Evolutionary conservation across 2,888 invertebrate genomes (phyloP).

Genomic region (Drosophila quinaria): DNA sequence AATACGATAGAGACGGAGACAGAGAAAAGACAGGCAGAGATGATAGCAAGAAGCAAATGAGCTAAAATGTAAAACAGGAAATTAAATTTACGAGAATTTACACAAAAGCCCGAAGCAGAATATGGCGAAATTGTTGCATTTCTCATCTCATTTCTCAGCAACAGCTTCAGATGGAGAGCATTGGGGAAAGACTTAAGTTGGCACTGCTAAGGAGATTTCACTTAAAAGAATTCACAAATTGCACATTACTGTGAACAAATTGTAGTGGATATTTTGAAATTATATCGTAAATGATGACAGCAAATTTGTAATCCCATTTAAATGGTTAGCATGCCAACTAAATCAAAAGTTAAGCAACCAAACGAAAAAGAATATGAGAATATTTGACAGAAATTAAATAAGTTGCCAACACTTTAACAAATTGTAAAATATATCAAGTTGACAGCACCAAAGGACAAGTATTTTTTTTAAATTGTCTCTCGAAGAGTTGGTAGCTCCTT

Average conservation of each 20-base stretch:
- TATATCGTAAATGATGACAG: slow-evolving; percentile 9
- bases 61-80: slow-evolving; percentile 68
- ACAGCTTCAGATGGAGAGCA: slow-evolving; percentile 1
- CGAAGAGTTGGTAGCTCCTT: neutral
- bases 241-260: slow-evolving; percentile 25
- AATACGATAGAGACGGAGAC: slow-evolving; percentile 10
- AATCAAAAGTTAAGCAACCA: neutral
- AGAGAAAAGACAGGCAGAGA: neutral
- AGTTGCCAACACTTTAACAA: neutral
- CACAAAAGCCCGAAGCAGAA: slow-evolving; percentile 49
- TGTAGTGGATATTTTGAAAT: slow-evolving; percentile 8
- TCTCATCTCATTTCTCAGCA: slow-evolving; percentile 10
- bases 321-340: slow-evolving; percentile 10
- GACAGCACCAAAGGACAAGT: neutral
- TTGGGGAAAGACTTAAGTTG: slow-evolving; percentile 2
- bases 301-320: slow-evolving; percentile 4
- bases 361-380: neutral
- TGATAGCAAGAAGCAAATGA: slow-evolving; percentile 29
- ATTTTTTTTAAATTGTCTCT: neutral
- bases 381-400: neutral
- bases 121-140: slow-evolving; percentile 52
- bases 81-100: slow-evolving; percentile 75
- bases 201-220: slow-evolving; percentile 13
- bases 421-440: neutral
- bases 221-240: slow-evolving; percentile 24